A percentile compares a stretch with the other conserved stretches of the same genome.
These are phyloP conservation scores for Natrix natrix DNA, from an alignment of 2,797 vertebrate genomes.

Conservation along the genomic window DNA sequence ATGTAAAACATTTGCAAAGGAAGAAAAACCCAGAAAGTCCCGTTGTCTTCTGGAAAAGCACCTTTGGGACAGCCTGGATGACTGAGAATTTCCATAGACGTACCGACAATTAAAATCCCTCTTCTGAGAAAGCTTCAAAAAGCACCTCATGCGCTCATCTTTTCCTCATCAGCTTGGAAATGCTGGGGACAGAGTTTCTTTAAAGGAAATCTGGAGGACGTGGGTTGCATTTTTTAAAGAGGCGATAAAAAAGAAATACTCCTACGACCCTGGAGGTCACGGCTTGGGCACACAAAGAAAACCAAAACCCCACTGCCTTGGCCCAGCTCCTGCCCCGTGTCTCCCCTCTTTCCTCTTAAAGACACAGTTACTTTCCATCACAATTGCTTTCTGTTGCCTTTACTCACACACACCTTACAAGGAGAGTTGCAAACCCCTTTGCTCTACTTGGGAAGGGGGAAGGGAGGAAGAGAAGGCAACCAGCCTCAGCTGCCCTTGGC, in stretches of 20 bases:
- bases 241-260: background rate
- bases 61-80: background rate
- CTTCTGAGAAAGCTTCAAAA: background rate
- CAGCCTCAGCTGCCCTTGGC: background rate
- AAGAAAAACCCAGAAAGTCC: background rate
- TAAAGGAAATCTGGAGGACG: background rate
- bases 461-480: background rate
- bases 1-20: background rate
- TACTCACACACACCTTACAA: background rate
- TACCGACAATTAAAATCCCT: background rate
- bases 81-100: background rate
- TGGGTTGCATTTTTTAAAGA: background rate
- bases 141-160: too few relatives aligned
- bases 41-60: background rate
- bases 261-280: too few relatives aligned
- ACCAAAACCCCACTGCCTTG: too few relatives aligned
- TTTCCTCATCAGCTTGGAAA: background rate
- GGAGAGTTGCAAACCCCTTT: background rate
- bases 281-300: background rate
- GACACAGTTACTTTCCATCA: background rate
- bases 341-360: background rate
- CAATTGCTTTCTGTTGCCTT: background rate
- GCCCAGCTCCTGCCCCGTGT: background rate
- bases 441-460: slow-evolving; percentile 18
- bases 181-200: background rate